Evolutionary conservation across 2,888 invertebrate genomes (phyloP), one percentile per base, ranked within the genome.

Genomic region (Zaprionus obscuricornis): DNA sequence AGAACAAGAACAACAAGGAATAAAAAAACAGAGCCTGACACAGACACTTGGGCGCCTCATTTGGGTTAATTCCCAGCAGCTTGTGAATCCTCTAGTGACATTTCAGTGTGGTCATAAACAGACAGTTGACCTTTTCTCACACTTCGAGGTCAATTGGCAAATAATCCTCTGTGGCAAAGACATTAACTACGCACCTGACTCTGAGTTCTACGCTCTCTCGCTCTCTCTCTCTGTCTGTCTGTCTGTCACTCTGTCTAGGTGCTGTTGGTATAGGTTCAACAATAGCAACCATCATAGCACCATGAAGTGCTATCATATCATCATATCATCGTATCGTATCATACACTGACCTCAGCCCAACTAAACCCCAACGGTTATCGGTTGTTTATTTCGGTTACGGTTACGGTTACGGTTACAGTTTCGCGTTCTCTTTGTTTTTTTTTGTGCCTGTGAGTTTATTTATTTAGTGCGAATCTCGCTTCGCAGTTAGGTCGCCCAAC

Each of bases 121-220:
- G 39, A 49, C 51, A 56, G 34, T 60, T 66, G 72, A 68, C 66
- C 60, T 68, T 55, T 69, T 71, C 47, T 10, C 66, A 60, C 60
- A 33, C 47, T 37, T 29, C 60, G 60, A 72, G 72, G 72, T 60
- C 60, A 55, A 6, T 42, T 26, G 11, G 49, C 17, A 13, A 7
- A 16, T 18, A 13, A 45, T 18, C n/a, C 13, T 3, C 14, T 13
- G 8, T 10, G 11, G 13, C 1, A 31, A 11, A n/a, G 26, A 29
- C 22, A 26, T 40, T 20, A 22, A 14, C 11, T 37, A 22, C 11
- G 27, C 10, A 43, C 11, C 31, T 11, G 13, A n/a, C n/a, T n/a
- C 14, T 31, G n/a, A 13, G 2, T 31, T 11, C n/a, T 31, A 27
- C 31, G 10, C n/a, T n/a, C n/a, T n/a, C n/a, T n/a, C n/a, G n/a